Evolutionary conservation across 2,113 vertebrate species (phyloP), one percentile per base, ranked within the genome.

Genomic region (Labrus mixtus): DNA sequence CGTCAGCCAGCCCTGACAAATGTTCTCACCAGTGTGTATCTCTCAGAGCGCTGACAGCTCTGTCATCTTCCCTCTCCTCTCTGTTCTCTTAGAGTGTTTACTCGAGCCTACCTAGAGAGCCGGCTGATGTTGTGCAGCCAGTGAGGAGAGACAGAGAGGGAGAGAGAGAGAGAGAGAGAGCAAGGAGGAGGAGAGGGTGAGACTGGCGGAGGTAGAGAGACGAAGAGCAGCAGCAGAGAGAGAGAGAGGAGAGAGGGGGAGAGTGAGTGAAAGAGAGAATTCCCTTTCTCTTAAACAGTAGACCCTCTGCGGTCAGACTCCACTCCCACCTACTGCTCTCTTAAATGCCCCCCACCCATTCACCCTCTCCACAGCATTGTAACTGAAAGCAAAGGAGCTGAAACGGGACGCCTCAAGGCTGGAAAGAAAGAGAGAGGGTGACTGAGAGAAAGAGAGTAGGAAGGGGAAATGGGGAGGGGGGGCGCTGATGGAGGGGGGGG

Each of bases 301-400:
- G 92, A 91, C 91, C 93, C 89, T 93, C 91, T 94, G 92, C 91
- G 91, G 93, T 94, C 93, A 94, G 90, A 93, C 90, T 94, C 91
- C 89, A 94, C 91, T 93, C 90, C 89, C 89, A 93, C 90, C 92
- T 91, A 92, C 89, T 73, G 83, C 89, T 92, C 89, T 92, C 85
- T 84, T 87, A 88, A 91, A 93, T 90, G 87, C 85, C 90, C 83
- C 89, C 87, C 88, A 85, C 81, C 84, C 86, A 87, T 88, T 91
- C 88, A 89, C 77, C 73, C 87, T 75, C 83, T 86, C 83, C 80
- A 86, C 87, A 87, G 87, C 89, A 89, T 93, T 92, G 91, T 91
- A 83, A 93, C 90, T 93, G 84, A 92, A 92, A 94, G 88, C 88
- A 79, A 90, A 92, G 89, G 90, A 94, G 90, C 90, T 93, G 93